Base-by-base conservation (phyloP, 2,113 vertebrate genomes). In the Lampris incognitus region DNA sequence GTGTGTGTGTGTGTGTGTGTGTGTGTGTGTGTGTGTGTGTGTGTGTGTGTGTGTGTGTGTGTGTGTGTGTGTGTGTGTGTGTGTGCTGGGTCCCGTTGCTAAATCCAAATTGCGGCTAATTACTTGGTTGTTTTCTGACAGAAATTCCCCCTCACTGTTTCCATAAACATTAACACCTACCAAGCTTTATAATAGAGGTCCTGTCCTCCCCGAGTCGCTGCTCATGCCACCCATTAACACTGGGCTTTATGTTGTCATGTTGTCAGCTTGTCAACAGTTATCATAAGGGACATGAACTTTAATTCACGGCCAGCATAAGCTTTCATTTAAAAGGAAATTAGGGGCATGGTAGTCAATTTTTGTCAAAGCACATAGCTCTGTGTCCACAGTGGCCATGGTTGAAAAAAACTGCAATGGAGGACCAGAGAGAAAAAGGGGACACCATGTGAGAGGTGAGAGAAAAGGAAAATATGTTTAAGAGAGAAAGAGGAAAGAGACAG, bases 21-120 rank as follows among this genome's bases (percentile, higher is more conserved):
- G 59, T 38, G 62, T 54, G 63, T 57, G 64, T 40, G 82, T 59
- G 41, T 36, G 40, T 24, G 59, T 38, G 62, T 54, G 63, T 57
- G 64, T 40, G 61, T 48, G 46, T 44, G 70, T 54, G n/a, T 61
- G 69, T 55, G 59, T 72, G 59, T 57, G 71, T 39, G 58, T 74
- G 66, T 58, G 66, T 60, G 63, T 60, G 72, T 61, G 73, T 46
- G 48, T 59, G 41, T 36, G 40, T 24, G 59, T 38, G 62, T 54
- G 63, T 57, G 64, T 40, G 82, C 80, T 83, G 68, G 86, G 79
- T 78, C 84, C 77, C 62, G 66, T 74, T 92, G 91, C 94, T 89
- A 89, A 92, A 89, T 95, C 92, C 93, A 95, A 95, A 94, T 93
- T 93, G 85, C 95, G 94, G 95, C 93, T 94, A 94, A 96, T 95